Evolutionary conservation across 1,140 invertebrate species (phyloP).

Genomic region (Melipona quadrifasciata): DNA sequence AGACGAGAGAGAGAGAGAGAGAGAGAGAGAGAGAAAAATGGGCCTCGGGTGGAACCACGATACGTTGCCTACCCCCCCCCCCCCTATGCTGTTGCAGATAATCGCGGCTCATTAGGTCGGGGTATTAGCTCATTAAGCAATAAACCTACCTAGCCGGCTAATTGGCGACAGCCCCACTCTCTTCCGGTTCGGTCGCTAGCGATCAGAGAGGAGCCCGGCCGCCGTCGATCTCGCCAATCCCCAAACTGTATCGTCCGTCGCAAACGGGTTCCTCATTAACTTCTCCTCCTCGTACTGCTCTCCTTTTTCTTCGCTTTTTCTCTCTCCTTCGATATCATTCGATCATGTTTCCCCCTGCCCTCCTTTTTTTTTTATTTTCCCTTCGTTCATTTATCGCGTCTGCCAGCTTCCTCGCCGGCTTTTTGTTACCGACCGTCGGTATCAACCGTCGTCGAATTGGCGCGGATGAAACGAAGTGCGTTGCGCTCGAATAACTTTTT

Average conservation of each 20-base stretch:
- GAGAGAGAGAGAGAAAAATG: not conserved
- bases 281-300: slow-evolving; percentile 47
- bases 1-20: not conserved
- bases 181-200: slow-evolving; percentile 60
- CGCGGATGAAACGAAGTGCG: not conserved
- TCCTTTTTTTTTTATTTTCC: no score
- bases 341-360: not conserved
- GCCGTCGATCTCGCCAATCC: slow-evolving; percentile 64
- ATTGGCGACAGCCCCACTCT: slow-evolving; percentile 69
- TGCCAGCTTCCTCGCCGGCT: no score
- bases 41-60: slow-evolving; percentile 30
- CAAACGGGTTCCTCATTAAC: slow-evolving; percentile 73
- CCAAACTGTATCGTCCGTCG: slow-evolving; percentile 63
- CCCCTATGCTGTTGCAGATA: slow-evolving; percentile 63
- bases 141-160: slow-evolving; percentile 74
- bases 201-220: slow-evolving; percentile 60
- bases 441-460: not conserved
- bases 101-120: slow-evolving; percentile 73
- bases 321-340: slow-evolving; percentile 8
- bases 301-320: slow-evolving; percentile 5
- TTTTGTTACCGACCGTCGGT: no score
- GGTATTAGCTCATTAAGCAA: slow-evolving; percentile 77
- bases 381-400: not conserved
- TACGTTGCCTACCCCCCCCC: slow-evolving; percentile 42
- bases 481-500: not conserved